These are phyloP conservation scores for Entomobrya proxima DNA, from an alignment of 2,888 invertebrate species.

Conservation along the genomic window DNA sequence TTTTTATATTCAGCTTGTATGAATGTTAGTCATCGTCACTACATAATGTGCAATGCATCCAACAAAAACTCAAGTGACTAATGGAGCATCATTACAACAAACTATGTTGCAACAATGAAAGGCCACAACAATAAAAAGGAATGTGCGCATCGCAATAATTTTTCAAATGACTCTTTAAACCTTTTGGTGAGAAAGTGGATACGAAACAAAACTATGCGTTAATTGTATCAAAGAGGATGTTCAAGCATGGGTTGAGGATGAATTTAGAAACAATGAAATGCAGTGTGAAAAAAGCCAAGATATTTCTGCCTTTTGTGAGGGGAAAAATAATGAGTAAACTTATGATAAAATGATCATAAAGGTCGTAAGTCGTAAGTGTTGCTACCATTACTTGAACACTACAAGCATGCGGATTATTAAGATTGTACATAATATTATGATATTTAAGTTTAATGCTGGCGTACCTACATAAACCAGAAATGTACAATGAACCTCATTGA, in stretches of 20 bases:
- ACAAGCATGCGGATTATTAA: neutral
- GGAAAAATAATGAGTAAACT: neutral
- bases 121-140: neutral
- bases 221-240: neutral
- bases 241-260: neutral
- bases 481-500: neutral
- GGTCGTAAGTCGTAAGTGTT: neutral
- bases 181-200: neutral
- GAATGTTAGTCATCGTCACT: too few species aligned
- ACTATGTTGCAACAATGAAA: neutral
- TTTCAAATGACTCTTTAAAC: neutral
- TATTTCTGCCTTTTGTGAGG: neutral
- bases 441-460: neutral
- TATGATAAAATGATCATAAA: neutral
- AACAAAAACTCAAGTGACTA: too few species aligned
- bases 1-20: too few species aligned
- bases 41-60: too few species aligned
- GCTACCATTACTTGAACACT: neutral
- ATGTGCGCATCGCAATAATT: neutral
- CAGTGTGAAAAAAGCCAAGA: neutral
- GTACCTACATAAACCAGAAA: too few species aligned
- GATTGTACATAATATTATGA: neutral
- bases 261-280: neutral
- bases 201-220: too few species aligned
- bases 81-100: too few species aligned